phyloP scores from a whole-genome alignment of 2,888 invertebrate species.

The Phyllotreta striolata region DNA sequence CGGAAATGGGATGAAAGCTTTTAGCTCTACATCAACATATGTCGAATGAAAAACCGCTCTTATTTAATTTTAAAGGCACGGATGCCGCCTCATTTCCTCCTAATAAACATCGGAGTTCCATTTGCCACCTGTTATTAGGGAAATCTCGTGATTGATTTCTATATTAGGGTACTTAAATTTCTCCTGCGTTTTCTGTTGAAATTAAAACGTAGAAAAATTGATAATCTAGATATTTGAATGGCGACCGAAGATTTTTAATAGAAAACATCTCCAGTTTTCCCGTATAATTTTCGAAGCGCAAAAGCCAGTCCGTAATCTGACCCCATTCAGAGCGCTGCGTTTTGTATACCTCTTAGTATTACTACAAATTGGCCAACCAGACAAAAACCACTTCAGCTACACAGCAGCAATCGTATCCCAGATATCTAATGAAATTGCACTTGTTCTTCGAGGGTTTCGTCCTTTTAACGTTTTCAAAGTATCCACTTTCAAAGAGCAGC shows the following conservation, averaged over 20 bases:
- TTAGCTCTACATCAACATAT: conserved; percentile 51
- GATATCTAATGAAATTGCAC: conserved; percentile 25
- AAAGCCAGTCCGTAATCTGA: conserved; percentile 16
- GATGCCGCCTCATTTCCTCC: not conserved
- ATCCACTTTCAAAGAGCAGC: conserved; percentile 14
- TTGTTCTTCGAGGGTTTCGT: conserved; percentile 22
- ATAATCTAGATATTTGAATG: too few relatives aligned
- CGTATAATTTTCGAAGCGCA: conserved; percentile 4
- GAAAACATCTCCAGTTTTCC: too few relatives aligned
- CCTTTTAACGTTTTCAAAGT: conserved; percentile 24
- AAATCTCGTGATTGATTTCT: too few relatives aligned
- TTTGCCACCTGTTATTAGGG: not conserved
- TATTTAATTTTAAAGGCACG: conserved; percentile 37
- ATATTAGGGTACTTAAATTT: too few relatives aligned
- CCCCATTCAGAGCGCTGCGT: conserved; percentile 9
- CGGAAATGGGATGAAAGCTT: conserved; percentile 51
- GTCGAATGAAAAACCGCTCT: conserved; percentile 48
- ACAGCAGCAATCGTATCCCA: conserved; percentile 6
- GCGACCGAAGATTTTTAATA: too few relatives aligned
- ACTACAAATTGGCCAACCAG: conserved; percentile 17
- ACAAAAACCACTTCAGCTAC: conserved; percentile 19
- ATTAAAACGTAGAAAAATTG: too few relatives aligned
- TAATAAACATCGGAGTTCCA: conserved; percentile 1
- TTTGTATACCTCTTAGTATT: conserved; percentile 11
- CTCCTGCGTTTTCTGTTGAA: too few relatives aligned